These are phyloP conservation scores for Bradypodion pumilum DNA, from an alignment of 2,797 vertebrate species.

Conservation along the genomic window DNA sequence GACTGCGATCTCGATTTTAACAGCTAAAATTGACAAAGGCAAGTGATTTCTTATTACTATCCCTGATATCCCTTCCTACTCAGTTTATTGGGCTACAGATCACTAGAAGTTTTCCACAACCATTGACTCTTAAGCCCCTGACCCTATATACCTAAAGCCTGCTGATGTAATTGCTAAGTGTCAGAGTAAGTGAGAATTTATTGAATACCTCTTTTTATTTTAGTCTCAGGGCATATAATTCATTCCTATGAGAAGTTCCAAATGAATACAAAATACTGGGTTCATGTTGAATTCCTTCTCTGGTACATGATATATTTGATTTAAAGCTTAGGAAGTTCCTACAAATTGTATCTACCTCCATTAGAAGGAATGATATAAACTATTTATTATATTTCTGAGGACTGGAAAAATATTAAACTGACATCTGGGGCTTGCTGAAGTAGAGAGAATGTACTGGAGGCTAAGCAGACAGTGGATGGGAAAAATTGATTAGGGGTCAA, in stretches of 20 bases:
- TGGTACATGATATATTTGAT: slow-evolving; percentile 18
- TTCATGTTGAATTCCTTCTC: slow-evolving; percentile 24
- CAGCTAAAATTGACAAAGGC: slow-evolving; percentile 29
- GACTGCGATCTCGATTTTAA: slow-evolving; percentile 30
- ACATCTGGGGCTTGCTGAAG: not conserved
- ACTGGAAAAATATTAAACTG: not conserved
- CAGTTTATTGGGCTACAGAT: slow-evolving; percentile 28
- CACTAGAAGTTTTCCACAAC: slow-evolving; percentile 35
- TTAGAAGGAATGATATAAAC: not conserved
- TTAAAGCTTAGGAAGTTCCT: slow-evolving; percentile 31
- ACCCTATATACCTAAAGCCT: slow-evolving; percentile 38
- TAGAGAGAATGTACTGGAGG: slow-evolving; percentile 3
- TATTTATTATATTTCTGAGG: not conserved
- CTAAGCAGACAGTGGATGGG: slow-evolving; percentile 2
- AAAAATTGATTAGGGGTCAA: slow-evolving; percentile 19
- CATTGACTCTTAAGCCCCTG: slow-evolving; percentile 28
- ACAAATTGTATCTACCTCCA: slow-evolving; percentile 2
- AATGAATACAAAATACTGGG: slow-evolving; percentile 35
- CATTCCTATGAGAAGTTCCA: slow-evolving; percentile 47
- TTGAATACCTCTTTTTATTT: slow-evolving; percentile 32
- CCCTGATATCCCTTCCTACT: slow-evolving; percentile 38
- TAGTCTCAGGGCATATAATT: slow-evolving; percentile 44
- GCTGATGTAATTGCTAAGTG: slow-evolving; percentile 48
- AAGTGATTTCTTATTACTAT: slow-evolving; percentile 40
- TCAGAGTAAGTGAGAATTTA: slow-evolving; percentile 49